phyloP scores from a whole-genome alignment of 1,140 invertebrate species.

The Druon quercuslanigerum region DNA sequence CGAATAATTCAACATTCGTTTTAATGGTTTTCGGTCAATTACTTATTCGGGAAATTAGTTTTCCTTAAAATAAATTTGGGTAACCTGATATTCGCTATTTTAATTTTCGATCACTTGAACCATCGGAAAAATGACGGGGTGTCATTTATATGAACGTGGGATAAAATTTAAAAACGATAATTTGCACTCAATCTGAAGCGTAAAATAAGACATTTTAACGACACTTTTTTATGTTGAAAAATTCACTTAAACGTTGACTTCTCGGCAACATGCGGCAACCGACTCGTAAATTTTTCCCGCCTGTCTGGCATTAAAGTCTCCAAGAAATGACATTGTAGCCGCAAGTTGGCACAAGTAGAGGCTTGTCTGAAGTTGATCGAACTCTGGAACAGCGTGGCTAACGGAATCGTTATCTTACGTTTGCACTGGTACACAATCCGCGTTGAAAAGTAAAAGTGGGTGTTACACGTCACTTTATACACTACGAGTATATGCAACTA shows the following conservation, averaged over 20 bases:
- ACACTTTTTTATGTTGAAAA: neutral
- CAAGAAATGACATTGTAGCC: neutral
- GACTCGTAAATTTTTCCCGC: neutral
- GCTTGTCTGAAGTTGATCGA: neutral
- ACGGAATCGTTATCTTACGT: constrained; percentile 12
- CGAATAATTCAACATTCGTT: too few species aligned
- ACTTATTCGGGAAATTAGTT: too few species aligned
- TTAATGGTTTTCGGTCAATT: too few species aligned
- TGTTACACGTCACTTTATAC: constrained; percentile 54
- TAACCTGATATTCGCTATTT: too few species aligned
- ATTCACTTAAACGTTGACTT: neutral
- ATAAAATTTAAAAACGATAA: neutral
- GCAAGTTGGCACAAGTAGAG: too few species aligned
- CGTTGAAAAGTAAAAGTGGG: constrained; percentile 63
- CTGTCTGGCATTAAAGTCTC: constrained; percentile 18
- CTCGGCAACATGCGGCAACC: neutral
- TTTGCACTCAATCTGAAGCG: neutral
- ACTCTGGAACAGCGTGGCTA: constrained; percentile 8
- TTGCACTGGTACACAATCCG: constrained; percentile 47
- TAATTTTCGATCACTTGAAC: too few species aligned
- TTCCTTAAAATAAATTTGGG: too few species aligned
- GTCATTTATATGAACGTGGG: too few species aligned
- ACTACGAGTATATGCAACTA: neutral
- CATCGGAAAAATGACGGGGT: too few species aligned
- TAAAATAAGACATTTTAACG: neutral